Base-by-base conservation (phyloP, 2,113 vertebrate genomes). In the Blennius ocellaris region DNA sequence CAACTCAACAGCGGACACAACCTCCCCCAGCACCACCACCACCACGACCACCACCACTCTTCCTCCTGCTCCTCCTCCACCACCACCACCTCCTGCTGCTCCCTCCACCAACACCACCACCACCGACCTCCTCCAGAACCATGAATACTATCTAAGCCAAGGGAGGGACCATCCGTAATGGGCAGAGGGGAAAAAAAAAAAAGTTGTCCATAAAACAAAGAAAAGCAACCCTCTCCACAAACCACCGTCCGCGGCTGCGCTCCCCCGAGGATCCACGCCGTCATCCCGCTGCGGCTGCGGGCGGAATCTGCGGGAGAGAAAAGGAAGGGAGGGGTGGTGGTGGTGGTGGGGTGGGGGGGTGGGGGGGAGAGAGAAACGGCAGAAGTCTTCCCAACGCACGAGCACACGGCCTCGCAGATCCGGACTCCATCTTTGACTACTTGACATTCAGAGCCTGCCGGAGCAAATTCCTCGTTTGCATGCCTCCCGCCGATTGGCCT, bases 391-490 rank as follows among this genome's bases (percentile, higher is more conserved):
- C 90, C 92, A 69, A 69, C 89, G 90, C 94, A 93, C 89, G 91
- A 93, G 94, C 93, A 93, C 95, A 93, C 94, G 93, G 95, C 94
- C 94, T 93, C 91, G 84, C 93, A 90, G 93, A 95, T 93, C 92
- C 95, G 92, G 94, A 95, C 96, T 96, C 96, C 96, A 97, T 97
- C 96, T 97, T 97, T 96, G 95, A 96, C 95, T 97, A 94, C 94
- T 96, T 97, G 95, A 97, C 96, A 97, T 97, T 96, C 96, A 96
- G 93, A 95, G 95, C 93, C 93, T 95, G 95, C 93, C 93, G 92
- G 92, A 94, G 93, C 94, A 91, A 84, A 93, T 90, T 93, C 94
- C 92, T 95, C 88, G 94, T 96, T 95, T 95, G 95, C 95, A 96
- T 96, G 92, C 89, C 87, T 63, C 69, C 69, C 83, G 48, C 79